A percentile compares a stretch with the other conserved stretches of the same genome.
phyloP scores from a whole-genome alignment of 2,888 invertebrate genomes.

The Trichogramma evanescens region DNA sequence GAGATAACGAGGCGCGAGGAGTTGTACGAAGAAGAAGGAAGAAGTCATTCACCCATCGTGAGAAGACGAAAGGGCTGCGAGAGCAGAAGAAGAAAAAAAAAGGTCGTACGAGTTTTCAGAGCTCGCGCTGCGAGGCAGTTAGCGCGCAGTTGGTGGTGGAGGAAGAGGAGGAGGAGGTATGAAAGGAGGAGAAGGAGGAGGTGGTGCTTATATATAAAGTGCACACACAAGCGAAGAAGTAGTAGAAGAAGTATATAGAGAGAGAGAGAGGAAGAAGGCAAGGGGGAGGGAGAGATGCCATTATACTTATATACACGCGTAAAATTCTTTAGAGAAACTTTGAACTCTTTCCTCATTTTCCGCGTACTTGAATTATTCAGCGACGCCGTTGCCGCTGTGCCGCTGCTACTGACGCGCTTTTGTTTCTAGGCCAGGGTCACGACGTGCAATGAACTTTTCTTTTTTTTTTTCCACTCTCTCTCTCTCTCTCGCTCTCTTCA shows the following conservation, averaged over 20 bases:
- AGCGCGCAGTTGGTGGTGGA: constrained; percentile 5
- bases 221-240: not conserved
- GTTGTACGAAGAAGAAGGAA: not conserved
- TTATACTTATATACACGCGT: constrained; percentile 19
- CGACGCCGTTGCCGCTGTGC: constrained; percentile 28
- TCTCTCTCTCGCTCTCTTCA: constrained; percentile 8
- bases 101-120: not conserved
- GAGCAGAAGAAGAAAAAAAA: not conserved
- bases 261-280: constrained; percentile 8
- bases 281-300: constrained; percentile 12
- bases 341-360: constrained; percentile 47
- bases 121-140: not conserved
- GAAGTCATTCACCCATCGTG: not conserved
- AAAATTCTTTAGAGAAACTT: constrained; percentile 43
- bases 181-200: not conserved
- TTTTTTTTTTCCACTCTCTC: constrained; percentile 10
- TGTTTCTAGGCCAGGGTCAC: constrained; percentile 48
- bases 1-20: constrained; percentile 15
- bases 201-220: not conserved
- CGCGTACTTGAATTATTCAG: constrained; percentile 46
- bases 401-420: constrained; percentile 31
- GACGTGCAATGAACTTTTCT: constrained; percentile 36
- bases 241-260: not conserved
- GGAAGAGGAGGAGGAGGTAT: not conserved
- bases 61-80: not conserved